Evolutionary conservation across 2,797 vertebrate genomes (phyloP), one percentile per base, ranked within the genome.

Genomic region (Adelosebastes latens): DNA sequence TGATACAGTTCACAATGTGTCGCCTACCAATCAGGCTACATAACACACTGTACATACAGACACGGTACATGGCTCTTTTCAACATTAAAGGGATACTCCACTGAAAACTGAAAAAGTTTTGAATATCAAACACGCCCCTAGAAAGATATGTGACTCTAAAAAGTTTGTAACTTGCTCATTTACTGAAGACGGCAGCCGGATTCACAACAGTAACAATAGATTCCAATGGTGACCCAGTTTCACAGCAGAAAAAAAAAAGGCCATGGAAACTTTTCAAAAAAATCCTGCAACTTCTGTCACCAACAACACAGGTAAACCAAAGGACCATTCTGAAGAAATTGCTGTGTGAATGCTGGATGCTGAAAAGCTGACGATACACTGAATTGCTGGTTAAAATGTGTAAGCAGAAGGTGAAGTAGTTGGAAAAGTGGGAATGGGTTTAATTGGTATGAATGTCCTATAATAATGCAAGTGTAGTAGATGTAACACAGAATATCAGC

Each of bases 171-270:
- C 62, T 84, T 32, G 14, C 59, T 83, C 55, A 52, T 81, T 81
- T 67, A 55, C 62, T 52, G 69, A 87, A 55, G 63, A 66, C 52
- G 20, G 64, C n/a, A 72, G 39, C 74, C 81, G 25, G 68, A 89
- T 87, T 83, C 61, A 81, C 53, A 80, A 66, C 59, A 62, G 70
- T 18, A 80, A 71, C 46, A 83, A 80, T 69, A 63, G 46, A 77
- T 75, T 85, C 75, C 55, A 81, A 76, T 24, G 79, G 62, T 87
- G 80, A 90, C 83, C 78, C 85, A 89, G 76, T 87, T 91, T 81
- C 49, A 67, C 49, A 31, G 34, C 1, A 1, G 42, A 64, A 66
- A 76, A 74, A 63, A 14, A 53, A 53, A 60, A 7, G 14, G 14
- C 42, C 11, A 66, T 20, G 29, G n/a, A 77, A 82, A 65, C 36